Evolutionary conservation across 2,888 invertebrate species (phyloP).

Genomic region (Cepaea hortensis): DNA sequence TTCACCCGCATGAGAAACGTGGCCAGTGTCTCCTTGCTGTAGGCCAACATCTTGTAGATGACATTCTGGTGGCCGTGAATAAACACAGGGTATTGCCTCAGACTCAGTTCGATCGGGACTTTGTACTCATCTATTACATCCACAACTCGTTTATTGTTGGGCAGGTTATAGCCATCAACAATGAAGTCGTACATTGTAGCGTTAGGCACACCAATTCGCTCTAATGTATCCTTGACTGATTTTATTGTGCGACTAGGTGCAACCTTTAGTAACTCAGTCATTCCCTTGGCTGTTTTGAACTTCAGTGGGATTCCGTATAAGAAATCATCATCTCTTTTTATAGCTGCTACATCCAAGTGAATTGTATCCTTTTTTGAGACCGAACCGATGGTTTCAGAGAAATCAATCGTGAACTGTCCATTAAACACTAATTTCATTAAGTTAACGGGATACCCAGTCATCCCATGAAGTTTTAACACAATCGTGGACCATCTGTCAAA

Average conservation of each 20-base stretch:
- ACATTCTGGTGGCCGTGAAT: conserved; percentile 63
- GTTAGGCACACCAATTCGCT: conserved; percentile 66
- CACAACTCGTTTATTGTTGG: conserved; percentile 57
- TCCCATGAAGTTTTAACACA: conserved; percentile 68
- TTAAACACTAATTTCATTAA: conserved; percentile 60
- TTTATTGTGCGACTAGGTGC: conserved; percentile 61
- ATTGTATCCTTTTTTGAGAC: conserved; percentile 53
- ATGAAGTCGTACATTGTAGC: conserved; percentile 62
- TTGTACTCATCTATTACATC: conserved; percentile 61
- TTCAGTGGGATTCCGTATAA: conserved; percentile 63
- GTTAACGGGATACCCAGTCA: conserved; percentile 66
- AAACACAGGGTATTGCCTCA: conserved; percentile 66
- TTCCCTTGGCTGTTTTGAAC: conserved; percentile 61
- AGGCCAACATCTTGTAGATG: conserved; percentile 66
- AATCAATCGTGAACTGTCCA: conserved; percentile 57
- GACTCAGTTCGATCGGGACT: conserved; percentile 59
- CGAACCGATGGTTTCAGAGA: conserved; percentile 60
- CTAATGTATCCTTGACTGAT: conserved; percentile 62
- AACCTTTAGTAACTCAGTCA: conserved; percentile 63
- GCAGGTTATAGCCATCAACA: conserved; percentile 58
- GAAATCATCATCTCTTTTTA: conserved; percentile 59
- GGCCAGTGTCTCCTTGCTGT: conserved; percentile 61
- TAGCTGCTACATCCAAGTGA: conserved; percentile 60
- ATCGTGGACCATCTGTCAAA: conserved; percentile 70
- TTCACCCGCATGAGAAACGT: conserved; percentile 64